phyloP scores from a whole-genome alignment of 1,140 invertebrate genomes.

The Drosophila guanche region DNA sequence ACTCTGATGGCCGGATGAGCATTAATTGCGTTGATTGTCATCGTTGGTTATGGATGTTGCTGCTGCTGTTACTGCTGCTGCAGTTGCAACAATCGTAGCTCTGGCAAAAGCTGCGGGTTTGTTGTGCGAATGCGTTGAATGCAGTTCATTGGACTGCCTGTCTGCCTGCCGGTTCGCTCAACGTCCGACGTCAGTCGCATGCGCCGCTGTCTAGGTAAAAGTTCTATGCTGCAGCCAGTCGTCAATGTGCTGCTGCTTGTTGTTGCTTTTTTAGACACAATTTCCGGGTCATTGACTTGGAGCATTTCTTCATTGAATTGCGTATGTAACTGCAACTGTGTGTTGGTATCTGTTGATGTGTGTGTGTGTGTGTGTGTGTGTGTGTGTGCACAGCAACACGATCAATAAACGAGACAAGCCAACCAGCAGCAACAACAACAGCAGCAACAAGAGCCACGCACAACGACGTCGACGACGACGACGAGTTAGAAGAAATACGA shows the following conservation, averaged over 20 bases:
- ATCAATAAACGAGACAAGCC: slow-evolving; percentile 80
- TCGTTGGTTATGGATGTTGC: slow-evolving; percentile 67
- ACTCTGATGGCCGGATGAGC: slow-evolving; percentile 70
- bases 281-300: slow-evolving; percentile 83
- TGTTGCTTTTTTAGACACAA: slow-evolving; percentile 81
- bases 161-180: not conserved
- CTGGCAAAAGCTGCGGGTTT: slow-evolving; percentile 71
- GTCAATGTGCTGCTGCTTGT: slow-evolving; percentile 66
- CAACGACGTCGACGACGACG: slow-evolving; percentile 48
- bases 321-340: slow-evolving; percentile 73
- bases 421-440: slow-evolving; percentile 50
- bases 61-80: slow-evolving; percentile 39
- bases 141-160: slow-evolving; percentile 69
- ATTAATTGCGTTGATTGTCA: slow-evolving; percentile 80
- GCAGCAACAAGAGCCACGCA: slow-evolving; percentile 59
- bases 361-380: slow-evolving; percentile 39
- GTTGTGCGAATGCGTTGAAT: slow-evolving; percentile 47
- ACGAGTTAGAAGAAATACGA: slow-evolving; percentile 76
- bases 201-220: slow-evolving; percentile 75
- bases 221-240: slow-evolving; percentile 67
- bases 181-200: slow-evolving; percentile 55
- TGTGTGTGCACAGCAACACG: slow-evolving; percentile 73
- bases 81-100: slow-evolving; percentile 42
- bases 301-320: slow-evolving; percentile 83
- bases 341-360: slow-evolving; percentile 29